phyloP scores from a whole-genome alignment of 2,797 vertebrate genomes.

The Anguilla pacifica region DNA sequence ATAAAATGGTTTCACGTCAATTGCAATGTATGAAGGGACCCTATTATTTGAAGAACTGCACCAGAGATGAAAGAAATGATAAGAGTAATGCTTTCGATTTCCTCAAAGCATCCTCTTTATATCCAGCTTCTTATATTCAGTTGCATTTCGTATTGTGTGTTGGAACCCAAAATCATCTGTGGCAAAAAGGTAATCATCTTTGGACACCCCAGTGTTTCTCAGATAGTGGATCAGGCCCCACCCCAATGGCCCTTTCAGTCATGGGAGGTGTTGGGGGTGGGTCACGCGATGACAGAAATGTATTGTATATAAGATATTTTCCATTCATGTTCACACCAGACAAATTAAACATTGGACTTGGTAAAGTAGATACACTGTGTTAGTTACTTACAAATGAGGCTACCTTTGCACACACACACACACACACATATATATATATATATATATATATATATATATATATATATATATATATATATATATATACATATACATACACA shows the following conservation, averaged over 20 bases:
- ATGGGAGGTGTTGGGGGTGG: not conserved
- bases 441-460: too few species aligned
- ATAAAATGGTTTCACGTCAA: not conserved
- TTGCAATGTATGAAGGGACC: not conserved
- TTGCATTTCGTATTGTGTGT: not conserved
- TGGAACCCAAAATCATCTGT: not conserved
- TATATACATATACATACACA: too few species aligned
- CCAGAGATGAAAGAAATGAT: not conserved
- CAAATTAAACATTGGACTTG: not conserved
- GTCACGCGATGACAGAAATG: not conserved
- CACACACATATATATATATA: too few species aligned
- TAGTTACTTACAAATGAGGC: not conserved
- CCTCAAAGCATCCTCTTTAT: not conserved
- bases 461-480: too few species aligned
- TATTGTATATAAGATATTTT: not conserved
- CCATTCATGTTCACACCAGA: not conserved
- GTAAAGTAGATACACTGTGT: not conserved
- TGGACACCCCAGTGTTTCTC: not conserved
- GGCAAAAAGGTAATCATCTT: not conserved
- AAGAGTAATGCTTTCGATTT: not conserved
- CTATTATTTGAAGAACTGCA: not conserved
- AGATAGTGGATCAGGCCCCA: not conserved
- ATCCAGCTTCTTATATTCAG: not conserved
- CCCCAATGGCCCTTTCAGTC: not conserved
- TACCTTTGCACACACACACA: too few species aligned